Evolutionary conservation across 2,797 vertebrate genomes (phyloP).

Genomic region (Neomorphus geoffroyi): DNA sequence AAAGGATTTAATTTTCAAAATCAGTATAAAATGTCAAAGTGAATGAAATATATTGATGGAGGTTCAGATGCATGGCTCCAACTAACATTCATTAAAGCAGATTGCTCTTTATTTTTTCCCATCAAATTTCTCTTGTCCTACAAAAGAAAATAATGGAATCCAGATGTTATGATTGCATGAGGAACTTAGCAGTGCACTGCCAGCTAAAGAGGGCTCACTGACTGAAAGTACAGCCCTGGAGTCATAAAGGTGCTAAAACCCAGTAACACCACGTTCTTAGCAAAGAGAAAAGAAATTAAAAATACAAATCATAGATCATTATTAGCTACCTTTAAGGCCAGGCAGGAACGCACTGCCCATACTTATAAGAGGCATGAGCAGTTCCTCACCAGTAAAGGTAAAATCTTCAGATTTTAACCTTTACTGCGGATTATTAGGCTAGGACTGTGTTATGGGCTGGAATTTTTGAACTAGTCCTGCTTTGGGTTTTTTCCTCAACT

Average conservation of each 20-base stretch:
- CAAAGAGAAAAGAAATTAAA: not conserved
- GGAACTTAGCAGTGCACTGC: not conserved
- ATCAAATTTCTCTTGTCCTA: constrained; percentile 43
- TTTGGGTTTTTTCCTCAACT: not conserved
- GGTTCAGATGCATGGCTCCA: constrained; percentile 2
- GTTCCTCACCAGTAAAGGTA: not conserved
- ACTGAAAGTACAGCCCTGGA: not conserved
- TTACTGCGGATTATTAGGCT: not conserved
- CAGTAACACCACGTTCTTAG: not conserved
- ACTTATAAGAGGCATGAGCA: not conserved
- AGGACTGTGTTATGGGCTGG: not conserved
- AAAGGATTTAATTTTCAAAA: constrained; percentile 30
- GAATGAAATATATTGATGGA: not conserved
- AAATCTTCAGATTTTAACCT: not conserved
- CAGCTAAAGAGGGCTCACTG: not conserved
- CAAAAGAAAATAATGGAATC: constrained; percentile 43
- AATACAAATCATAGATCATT: not conserved
- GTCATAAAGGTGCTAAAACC: not conserved
- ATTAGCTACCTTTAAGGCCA: not conserved
- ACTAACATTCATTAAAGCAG: constrained; percentile 51
- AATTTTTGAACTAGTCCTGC: not conserved
- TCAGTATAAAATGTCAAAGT: not conserved
- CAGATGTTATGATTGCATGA: constrained; percentile 43
- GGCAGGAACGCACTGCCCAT: not conserved
- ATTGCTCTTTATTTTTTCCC: constrained; percentile 30